A percentile compares a stretch with the other conserved stretches of the same genome.
phyloP scores from a whole-genome alignment of 2,797 vertebrate species.

The Potorous gilbertii region DNA sequence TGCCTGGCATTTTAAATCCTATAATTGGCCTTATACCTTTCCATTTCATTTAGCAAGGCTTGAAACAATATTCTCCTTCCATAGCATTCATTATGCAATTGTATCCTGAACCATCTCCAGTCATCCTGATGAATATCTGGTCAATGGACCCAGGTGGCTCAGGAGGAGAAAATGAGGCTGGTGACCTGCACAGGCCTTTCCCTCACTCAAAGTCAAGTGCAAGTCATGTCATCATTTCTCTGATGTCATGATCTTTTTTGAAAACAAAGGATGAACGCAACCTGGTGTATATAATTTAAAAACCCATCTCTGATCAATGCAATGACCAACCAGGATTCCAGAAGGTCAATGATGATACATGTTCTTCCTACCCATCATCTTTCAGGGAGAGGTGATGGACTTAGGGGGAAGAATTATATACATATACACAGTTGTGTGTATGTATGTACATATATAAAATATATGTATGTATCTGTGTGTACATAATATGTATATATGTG shows the following conservation, averaged over 20 bases:
- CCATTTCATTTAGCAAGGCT: background rate
- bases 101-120: no score
- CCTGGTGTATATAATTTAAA: background rate
- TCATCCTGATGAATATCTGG: no score
- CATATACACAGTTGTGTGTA: background rate
- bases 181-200: no score
- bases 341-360: background rate
- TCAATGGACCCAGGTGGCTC: no score
- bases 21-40: background rate
- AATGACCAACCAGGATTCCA: background rate
- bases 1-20: background rate
- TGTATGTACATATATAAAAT: background rate
- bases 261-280: no score
- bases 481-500: background rate
- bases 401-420: constrained; percentile 20
- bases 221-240: no score
- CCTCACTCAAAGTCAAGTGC: no score
- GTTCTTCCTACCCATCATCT: background rate
- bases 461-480: background rate
- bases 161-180: no score
- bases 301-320: background rate
- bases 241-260: no score
- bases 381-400: background rate
- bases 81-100: background rate
- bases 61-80: constrained; percentile 12